Percentiles rank a stretch among this genome's conserved stretches.
These are phyloP conservation scores for Corythoichthys haematopterus DNA, from an alignment of 2,113 vertebrate genomes.

Conservation along the genomic window DNA sequence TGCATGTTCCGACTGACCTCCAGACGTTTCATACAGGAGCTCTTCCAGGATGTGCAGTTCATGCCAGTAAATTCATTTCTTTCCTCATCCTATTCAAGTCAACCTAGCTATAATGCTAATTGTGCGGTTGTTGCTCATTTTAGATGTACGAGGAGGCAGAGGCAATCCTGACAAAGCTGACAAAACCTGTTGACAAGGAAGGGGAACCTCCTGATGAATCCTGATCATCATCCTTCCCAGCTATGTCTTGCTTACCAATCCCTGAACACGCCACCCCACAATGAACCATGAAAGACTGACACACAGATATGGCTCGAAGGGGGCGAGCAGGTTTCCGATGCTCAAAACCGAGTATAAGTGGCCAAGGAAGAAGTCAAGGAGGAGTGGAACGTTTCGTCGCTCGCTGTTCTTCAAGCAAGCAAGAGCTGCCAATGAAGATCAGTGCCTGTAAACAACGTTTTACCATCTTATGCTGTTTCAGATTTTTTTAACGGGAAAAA, in stretches of 20 bases:
- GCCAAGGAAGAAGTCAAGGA: conserved; percentile 24
- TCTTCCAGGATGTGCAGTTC: conserved; percentile 98
- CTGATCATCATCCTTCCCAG: conserved; percentile 68
- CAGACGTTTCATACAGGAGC: conserved; percentile 95
- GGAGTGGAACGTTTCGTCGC: background rate
- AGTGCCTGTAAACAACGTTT: conserved; percentile 32
- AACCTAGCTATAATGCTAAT: background rate
- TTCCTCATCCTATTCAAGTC: background rate
- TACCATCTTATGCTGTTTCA: conserved; percentile 44
- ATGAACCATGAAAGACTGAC: conserved; percentile 26
- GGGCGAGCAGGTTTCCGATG: conserved; percentile 30
- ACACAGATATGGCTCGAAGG: conserved; percentile 18
- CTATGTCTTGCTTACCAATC: conserved; percentile 31
- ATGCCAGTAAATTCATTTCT: conserved; percentile 74
- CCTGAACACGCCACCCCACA: conserved; percentile 30
- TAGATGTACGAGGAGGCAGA: conserved; percentile 98
- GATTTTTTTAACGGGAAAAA: conserved; percentile 30
- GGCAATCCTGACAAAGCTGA: conserved; percentile 79
- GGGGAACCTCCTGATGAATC: conserved; percentile 74
- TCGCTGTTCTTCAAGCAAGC: conserved; percentile 23
- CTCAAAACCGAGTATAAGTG: conserved; percentile 25
- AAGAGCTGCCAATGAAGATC: conserved; percentile 30
- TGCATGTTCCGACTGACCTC: conserved; percentile 93
- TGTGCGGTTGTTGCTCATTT: background rate
- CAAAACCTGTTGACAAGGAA: conserved; percentile 72